Evolutionary conservation across 2,113 vertebrate genomes (phyloP).

Genomic region (Elachura formosa): DNA sequence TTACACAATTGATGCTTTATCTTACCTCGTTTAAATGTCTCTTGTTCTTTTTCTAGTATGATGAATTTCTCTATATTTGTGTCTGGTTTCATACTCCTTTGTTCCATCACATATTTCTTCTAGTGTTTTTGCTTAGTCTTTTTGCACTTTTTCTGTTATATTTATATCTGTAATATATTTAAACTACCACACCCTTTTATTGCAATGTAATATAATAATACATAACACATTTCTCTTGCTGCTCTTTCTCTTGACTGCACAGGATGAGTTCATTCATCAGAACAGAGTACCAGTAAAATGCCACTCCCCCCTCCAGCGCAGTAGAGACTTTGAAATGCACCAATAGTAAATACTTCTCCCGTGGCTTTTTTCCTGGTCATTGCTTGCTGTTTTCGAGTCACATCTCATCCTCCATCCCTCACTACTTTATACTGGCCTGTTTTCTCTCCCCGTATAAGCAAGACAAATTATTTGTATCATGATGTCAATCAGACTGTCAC

Average conservation of each 20-base stretch:
- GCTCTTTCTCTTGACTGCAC: not conserved
- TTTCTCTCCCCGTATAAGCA: not conserved
- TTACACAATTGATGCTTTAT: conserved; percentile 15
- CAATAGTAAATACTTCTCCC: not conserved
- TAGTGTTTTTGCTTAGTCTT: conserved; percentile 1
- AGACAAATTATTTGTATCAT: not conserved
- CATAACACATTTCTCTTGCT: not conserved
- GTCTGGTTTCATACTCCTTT: conserved; percentile 24
- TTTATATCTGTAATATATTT: conserved; percentile 39
- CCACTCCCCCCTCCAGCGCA: not conserved
- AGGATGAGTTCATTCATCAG: not conserved
- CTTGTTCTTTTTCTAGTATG: conserved; percentile 19
- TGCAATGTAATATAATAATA: not conserved
- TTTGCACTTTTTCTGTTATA: not conserved
- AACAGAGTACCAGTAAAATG: not conserved
- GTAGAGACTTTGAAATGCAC: not conserved
- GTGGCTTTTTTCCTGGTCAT: not conserved
- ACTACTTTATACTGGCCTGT: not conserved
- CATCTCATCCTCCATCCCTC: not conserved
- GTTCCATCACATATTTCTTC: conserved; percentile 17
- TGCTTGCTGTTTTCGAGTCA: not conserved
- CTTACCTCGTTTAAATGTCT: conserved; percentile 29
- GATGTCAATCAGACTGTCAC: not conserved
- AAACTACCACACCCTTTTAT: conserved; percentile 34
- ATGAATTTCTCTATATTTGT: conserved; percentile 37